Evolutionary conservation across 37 sponge, comb jelly and placozoan genomes (phyloP).

Genomic region (Chondrilla cf. caribensis): DNA sequence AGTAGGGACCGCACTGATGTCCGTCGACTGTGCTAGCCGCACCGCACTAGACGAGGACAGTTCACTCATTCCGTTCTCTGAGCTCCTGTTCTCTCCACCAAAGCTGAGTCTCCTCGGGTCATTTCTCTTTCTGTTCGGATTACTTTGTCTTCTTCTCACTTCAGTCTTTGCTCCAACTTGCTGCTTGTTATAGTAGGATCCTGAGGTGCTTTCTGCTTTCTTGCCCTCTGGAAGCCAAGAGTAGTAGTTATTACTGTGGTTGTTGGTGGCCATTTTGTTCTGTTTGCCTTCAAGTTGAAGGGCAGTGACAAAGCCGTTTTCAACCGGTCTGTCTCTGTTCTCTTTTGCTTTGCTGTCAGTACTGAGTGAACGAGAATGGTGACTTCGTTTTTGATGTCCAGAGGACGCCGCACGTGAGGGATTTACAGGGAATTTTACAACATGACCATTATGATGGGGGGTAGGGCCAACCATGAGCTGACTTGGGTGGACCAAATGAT

Average conservation of each 20-base stretch:
- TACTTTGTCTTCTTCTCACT: neutral
- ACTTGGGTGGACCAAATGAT: neutral
- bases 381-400: neutral
- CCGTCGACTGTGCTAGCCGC: conserved; percentile 10
- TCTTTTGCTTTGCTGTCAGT: conserved; percentile 9
- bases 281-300: neutral
- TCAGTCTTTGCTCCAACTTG: neutral
- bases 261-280: neutral
- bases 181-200: conserved; percentile 13
- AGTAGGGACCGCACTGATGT: neutral
- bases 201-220: neutral
- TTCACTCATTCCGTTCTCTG: neutral
- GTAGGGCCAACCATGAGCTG: neutral
- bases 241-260: neutral
- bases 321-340: neutral
- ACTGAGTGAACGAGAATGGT: conserved; percentile 11
- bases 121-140: neutral
- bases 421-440: neutral
- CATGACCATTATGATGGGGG: neutral
- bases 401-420: neutral
- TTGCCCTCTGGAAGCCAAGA: neutral
- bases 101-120: neutral
- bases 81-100: neutral
- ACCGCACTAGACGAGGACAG: neutral
- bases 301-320: neutral